Conservation (phyloP, 2,113 vertebrate genomes). For the Oncorhynchus nerka region DNA sequence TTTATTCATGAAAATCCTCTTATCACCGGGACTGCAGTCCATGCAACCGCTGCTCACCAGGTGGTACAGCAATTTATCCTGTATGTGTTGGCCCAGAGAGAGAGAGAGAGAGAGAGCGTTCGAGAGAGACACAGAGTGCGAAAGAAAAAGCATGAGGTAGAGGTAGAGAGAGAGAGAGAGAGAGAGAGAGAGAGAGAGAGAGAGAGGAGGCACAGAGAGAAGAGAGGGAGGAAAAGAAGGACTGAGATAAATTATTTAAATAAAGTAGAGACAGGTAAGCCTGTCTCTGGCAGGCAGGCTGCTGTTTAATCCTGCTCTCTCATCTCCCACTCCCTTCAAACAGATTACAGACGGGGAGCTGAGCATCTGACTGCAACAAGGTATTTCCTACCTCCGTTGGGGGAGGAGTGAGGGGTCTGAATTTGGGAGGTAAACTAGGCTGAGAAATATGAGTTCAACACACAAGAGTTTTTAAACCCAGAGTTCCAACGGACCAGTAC, state of each 20-base stretch:
- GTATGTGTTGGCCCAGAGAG: constrained; percentile 30
- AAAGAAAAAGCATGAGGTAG: not conserved
- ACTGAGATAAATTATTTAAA: not conserved
- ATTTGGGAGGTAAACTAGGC: not conserved
- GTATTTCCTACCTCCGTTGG: not conserved
- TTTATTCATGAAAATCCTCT: constrained; percentile 92
- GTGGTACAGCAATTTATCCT: constrained; percentile 89
- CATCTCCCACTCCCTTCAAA: not conserved
- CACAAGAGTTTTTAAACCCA: no score
- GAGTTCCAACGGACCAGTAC: no score
- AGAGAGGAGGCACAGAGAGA: not conserved
- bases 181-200: not conserved
- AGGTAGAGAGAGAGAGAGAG: not conserved
- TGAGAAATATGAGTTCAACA: no score
- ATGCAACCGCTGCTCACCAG: constrained; percentile 86
- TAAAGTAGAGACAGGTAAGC: not conserved
- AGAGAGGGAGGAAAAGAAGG: not conserved
- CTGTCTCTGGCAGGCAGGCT: not conserved
- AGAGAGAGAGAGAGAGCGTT: not conserved
- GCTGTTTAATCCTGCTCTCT: not conserved
- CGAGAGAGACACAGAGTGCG: not conserved
- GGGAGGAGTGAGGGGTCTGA: not conserved
- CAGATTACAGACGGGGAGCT: not conserved
- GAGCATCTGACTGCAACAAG: not conserved
- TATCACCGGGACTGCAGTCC: constrained; percentile 85